These are phyloP conservation scores for Slavum lentiscoides DNA, from an alignment of 2,888 invertebrate genomes.

Conservation along the genomic window DNA sequence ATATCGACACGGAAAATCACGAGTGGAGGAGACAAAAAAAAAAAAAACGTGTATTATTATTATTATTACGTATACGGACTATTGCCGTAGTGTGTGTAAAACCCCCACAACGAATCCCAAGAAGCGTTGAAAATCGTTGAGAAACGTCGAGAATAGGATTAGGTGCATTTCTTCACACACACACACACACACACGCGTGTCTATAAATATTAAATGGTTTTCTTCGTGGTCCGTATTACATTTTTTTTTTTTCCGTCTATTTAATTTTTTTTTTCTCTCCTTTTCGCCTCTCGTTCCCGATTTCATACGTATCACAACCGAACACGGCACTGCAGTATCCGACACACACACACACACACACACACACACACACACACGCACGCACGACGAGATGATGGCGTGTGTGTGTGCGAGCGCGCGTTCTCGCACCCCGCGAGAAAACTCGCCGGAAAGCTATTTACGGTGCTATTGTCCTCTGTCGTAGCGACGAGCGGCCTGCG, in stretches of 20 bases:
- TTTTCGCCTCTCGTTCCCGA: background rate
- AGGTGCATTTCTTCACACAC: slow-evolving; percentile 42
- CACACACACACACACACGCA: background rate
- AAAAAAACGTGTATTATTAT: too few species aligned
- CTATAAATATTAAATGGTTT: slow-evolving; percentile 1
- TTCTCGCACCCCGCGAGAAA: slow-evolving; percentile 34
- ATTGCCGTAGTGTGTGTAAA: background rate
- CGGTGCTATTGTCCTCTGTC: slow-evolving; percentile 30
- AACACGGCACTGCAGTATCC: background rate
- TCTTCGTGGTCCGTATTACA: background rate
- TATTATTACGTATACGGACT: background rate
- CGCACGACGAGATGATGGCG: too few species aligned
- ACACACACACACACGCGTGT: background rate
- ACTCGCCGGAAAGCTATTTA: slow-evolving; percentile 48
- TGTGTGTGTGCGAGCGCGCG: background rate
- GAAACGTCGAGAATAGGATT: slow-evolving; percentile 44
- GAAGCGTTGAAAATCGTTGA: slow-evolving; percentile 29
- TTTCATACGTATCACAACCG: too few species aligned
- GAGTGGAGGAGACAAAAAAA: background rate
- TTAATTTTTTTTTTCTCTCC: background rate
- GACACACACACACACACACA: background rate
- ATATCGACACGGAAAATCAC: background rate
- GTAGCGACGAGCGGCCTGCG: too few species aligned
- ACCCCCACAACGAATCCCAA: background rate
- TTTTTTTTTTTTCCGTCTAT: background rate